phyloP scores from a whole-genome alignment of 2,113 vertebrate genomes.

The Zeus faber region DNA sequence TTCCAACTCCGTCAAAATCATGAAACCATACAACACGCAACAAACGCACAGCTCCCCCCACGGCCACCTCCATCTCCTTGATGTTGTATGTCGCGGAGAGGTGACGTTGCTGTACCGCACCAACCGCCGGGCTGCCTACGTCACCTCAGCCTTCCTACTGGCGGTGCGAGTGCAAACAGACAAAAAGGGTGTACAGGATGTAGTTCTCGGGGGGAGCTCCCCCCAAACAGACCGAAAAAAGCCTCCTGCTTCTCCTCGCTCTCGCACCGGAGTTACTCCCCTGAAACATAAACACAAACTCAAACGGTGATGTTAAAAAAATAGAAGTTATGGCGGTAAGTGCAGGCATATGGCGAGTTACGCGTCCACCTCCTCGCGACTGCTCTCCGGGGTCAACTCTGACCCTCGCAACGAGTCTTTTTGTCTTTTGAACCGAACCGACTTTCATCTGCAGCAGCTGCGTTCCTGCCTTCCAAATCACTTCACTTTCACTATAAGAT shows the following conservation, averaged over 20 bases:
- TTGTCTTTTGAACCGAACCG: slow-evolving; percentile 57
- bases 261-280: slow-evolving; percentile 42
- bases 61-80: too few relatives aligned
- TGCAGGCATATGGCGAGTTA: slow-evolving; percentile 73
- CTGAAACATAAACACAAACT: slow-evolving; percentile 71
- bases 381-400: slow-evolving; percentile 60
- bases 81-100: too few relatives aligned
- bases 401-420: slow-evolving; percentile 59
- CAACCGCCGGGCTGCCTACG: slow-evolving; percentile 7
- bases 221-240: too few relatives aligned
- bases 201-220: too few relatives aligned
- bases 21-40: too few relatives aligned
- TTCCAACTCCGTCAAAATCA: too few relatives aligned
- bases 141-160: too few relatives aligned
- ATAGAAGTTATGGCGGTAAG: slow-evolving; percentile 75
- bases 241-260: too few relatives aligned
- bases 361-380: slow-evolving; percentile 45
- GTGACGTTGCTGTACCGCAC: too few relatives aligned
- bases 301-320: slow-evolving; percentile 62
- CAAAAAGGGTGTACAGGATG: too few relatives aligned
- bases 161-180: too few relatives aligned
- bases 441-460: slow-evolving; percentile 69
- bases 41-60: too few relatives aligned
- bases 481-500: slow-evolving; percentile 55
- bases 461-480: slow-evolving; percentile 55